Percentiles rank a stretch among this genome's conserved stretches.
Conservation (phyloP, 1,140 invertebrate genomes). For the Episyrphus balteatus region DNA sequence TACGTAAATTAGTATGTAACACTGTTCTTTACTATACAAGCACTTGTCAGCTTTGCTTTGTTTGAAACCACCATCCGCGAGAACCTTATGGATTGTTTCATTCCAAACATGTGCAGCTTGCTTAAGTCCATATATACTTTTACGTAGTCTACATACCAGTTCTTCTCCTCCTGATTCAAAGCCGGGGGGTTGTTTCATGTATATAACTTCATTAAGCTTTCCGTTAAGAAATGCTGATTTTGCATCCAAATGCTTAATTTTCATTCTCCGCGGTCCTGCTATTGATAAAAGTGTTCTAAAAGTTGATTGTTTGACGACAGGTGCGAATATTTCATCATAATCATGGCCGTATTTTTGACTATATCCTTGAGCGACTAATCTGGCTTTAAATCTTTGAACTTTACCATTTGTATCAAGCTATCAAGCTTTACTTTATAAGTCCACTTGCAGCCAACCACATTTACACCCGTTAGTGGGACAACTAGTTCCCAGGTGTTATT, state of each 20-base stretch:
- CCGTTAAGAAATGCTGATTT: slow-evolving; percentile 27
- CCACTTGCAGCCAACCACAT: slow-evolving; percentile 9
- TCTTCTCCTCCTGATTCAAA: no score
- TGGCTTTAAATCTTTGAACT: slow-evolving; percentile 23
- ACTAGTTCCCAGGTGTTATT: slow-evolving; percentile 34
- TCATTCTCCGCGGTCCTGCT: slow-evolving; percentile 5
- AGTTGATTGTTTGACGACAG: slow-evolving; percentile 7
- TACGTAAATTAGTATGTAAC: neutral
- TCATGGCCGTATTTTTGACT: slow-evolving; percentile 25
- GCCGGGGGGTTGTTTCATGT: slow-evolving; percentile 15
- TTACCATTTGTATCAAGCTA: neutral
- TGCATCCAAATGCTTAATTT: slow-evolving; percentile 31
- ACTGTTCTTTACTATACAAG: neutral
- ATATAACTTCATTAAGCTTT: slow-evolving; percentile 32
- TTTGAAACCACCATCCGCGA: no score
- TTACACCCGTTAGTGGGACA: slow-evolving; percentile 14
- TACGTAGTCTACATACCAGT: no score
- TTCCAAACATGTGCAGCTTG: neutral
- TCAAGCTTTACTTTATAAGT: no score
- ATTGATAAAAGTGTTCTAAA: slow-evolving; percentile 2
- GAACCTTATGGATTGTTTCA: neutral
- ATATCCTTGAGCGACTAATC: slow-evolving; percentile 33
- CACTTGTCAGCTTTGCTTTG: neutral
- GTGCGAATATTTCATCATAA: slow-evolving; percentile 17
- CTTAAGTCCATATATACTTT: slow-evolving; percentile 1